Evolutionary conservation across 2,888 invertebrate genomes (phyloP).

Genomic region (Terebella lapidaria): DNA sequence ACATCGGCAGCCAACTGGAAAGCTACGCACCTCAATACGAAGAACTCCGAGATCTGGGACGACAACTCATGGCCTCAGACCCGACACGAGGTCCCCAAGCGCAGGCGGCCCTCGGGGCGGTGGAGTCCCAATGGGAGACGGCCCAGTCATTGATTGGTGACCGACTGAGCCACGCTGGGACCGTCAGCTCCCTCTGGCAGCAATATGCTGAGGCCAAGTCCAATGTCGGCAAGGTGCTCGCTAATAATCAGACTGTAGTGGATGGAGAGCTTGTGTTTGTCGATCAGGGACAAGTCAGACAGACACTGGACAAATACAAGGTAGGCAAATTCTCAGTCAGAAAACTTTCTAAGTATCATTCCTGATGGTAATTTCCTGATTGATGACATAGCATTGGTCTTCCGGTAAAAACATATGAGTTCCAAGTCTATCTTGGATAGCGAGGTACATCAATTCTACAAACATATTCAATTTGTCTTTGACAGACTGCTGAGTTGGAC

Average conservation of each 20-base stretch:
- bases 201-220: constrained; percentile 41
- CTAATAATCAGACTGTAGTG: constrained; percentile 33
- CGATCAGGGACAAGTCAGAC: constrained; percentile 36
- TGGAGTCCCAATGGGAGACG: constrained; percentile 42
- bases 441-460: too few relatives aligned
- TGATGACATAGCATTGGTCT: too few relatives aligned
- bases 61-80: constrained; percentile 42
- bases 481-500: constrained; percentile 47
- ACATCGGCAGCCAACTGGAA: constrained; percentile 39
- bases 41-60: constrained; percentile 77
- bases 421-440: too few relatives aligned
- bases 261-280: constrained; percentile 33
- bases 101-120: constrained; percentile 33
- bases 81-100: constrained; percentile 30
- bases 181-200: constrained; percentile 35
- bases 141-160: constrained; percentile 32
- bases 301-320: constrained; percentile 44
- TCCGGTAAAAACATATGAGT: too few relatives aligned
- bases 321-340: too few relatives aligned
- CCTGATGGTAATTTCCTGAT: too few relatives aligned
- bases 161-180: background rate
- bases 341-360: too few relatives aligned
- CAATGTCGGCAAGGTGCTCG: constrained; percentile 33
- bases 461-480: constrained; percentile 2
- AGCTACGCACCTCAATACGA: constrained; percentile 52